Base-by-base conservation (phyloP, 2,888 invertebrate genomes). In the Epirrita christyi region DNA sequence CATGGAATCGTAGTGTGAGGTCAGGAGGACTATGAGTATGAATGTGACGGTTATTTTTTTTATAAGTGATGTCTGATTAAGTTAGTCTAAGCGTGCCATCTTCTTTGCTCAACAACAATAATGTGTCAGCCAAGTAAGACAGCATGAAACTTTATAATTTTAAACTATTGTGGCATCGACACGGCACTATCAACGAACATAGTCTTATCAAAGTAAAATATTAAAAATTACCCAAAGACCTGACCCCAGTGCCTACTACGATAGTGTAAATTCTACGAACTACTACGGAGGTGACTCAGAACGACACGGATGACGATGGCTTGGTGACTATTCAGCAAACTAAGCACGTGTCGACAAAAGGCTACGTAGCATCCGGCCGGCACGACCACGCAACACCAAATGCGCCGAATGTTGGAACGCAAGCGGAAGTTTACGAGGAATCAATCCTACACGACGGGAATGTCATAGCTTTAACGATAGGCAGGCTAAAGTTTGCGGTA, bases 371-470 rank as follows among this genome's bases (percentile, higher is more conserved):
- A 77, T 89, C 89, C 89, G 87, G 85, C 63, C 61, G n/a, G 36
- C 38, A 38, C 63, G 73, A 55, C 32, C 70, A 73, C 72, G 72
- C 75, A 73, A 72, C 75, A 72, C 81, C 70, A 77, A 77, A 79
- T 78, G 73, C 66, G 71, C 68, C 71, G 70, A 76, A 78, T 77
- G 78, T 78, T 78, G 77, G 80, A 81, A 80, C 80, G 69, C 51
- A 34, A 51, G 64, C 86, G 88, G 88, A 88, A 88, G 86, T 81
- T 77, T 78, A 78, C 76, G 70, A 67, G 70, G 77, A 80, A 78
- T 78, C 71, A 77, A 76, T 71, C 76, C 80, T 76, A 82, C 80
- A 76, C 71, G 76, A 70, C 58, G 59, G 68, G 75, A 80, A 83
- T 81, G 73, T 64, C 68, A 72, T 74, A 74, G 76, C 67, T 79